phyloP scores from a whole-genome alignment of 2,797 vertebrate species.

The Sphenopsis melanotis region DNA sequence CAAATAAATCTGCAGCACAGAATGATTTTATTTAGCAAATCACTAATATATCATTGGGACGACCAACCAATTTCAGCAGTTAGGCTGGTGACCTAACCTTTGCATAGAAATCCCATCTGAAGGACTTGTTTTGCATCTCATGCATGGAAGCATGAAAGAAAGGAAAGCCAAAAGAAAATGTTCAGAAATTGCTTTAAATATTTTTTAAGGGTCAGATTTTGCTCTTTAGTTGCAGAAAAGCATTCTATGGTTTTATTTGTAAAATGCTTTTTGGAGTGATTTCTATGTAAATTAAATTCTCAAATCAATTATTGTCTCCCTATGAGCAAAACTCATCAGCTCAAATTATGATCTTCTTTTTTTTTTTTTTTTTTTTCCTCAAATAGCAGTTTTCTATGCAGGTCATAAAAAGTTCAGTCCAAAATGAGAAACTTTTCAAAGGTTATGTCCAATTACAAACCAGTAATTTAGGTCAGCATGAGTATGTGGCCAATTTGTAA shows the following conservation, averaged over 20 bases:
- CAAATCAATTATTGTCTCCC: not conserved
- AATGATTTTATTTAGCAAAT: not conserved
- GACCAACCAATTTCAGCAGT: not conserved
- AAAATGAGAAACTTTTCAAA: constrained; percentile 24
- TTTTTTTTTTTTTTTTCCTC: not conserved
- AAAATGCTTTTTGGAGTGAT: not conserved
- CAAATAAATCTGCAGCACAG: not conserved
- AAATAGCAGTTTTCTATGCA: not conserved
- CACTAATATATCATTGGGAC: not conserved
- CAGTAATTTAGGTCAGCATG: constrained; percentile 43
- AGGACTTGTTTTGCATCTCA: not conserved
- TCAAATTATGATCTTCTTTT: not conserved
- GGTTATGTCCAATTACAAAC: constrained; percentile 12
- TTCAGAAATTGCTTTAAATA: not conserved
- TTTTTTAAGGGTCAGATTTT: not conserved
- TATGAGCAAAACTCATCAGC: not conserved
- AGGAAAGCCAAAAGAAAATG: not conserved
- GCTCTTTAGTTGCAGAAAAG: not conserved
- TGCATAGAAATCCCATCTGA: not conserved
- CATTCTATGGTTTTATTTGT: not conserved
- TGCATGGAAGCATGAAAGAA: not conserved
- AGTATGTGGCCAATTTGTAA: constrained; percentile 14
- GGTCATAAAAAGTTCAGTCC: constrained; percentile 36
- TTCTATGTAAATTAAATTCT: not conserved
- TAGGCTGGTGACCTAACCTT: not conserved